Conservation (phyloP, 2,113 vertebrate genomes). For the Elephantulus edwardii region DNA sequence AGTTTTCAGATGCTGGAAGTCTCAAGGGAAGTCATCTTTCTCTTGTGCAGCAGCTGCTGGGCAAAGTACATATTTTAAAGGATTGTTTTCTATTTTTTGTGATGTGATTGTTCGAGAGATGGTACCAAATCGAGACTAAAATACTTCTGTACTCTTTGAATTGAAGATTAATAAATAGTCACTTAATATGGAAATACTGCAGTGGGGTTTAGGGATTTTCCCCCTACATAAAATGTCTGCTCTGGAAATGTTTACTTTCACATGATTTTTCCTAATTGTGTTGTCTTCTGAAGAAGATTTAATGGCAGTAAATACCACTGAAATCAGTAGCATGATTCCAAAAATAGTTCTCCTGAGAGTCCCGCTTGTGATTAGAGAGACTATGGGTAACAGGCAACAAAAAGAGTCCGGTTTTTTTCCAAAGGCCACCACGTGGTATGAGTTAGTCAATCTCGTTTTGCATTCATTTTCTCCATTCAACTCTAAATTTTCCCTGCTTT, state of each 20-base stretch:
- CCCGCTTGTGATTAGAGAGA: neutral
- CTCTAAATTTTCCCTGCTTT: slow-evolving; percentile 53
- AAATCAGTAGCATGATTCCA: neutral
- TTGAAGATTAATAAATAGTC: neutral
- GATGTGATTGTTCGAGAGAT: neutral
- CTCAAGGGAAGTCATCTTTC: too few species aligned
- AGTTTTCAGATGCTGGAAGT: too few species aligned
- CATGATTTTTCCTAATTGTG: neutral
- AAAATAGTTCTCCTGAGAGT: slow-evolving; percentile 47
- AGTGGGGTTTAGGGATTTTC: too few species aligned
- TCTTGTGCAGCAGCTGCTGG: too few species aligned
- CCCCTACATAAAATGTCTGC: neutral
- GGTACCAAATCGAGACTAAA: neutral
- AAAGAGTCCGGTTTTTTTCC: neutral
- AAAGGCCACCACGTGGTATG: slow-evolving; percentile 29
- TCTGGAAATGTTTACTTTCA: slow-evolving; percentile 35
- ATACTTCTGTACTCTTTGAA: neutral
- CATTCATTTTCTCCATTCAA: slow-evolving; percentile 54
- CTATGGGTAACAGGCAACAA: neutral
- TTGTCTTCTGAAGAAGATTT: slow-evolving; percentile 38
- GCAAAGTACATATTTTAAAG: neutral
- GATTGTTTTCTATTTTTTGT: neutral
- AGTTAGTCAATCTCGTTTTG: slow-evolving; percentile 8
- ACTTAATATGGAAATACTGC: neutral
- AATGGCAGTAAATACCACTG: slow-evolving; percentile 34